Evolutionary conservation across 2,797 vertebrate genomes (phyloP), one percentile per base, ranked within the genome.

Genomic region (Pseudotriccus pelzelni): DNA sequence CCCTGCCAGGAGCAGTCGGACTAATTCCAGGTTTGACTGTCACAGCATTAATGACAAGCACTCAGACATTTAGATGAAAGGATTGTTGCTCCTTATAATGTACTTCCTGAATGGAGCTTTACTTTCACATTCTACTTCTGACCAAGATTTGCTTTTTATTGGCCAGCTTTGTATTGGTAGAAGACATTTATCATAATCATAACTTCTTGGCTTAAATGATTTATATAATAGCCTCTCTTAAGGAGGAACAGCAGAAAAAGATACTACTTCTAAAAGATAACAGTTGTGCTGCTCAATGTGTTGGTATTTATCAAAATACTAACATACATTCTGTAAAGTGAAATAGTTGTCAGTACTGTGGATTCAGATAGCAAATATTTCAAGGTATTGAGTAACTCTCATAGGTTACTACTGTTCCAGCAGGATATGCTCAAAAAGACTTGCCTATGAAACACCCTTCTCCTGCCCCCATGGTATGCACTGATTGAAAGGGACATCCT

Each of bases 1-100:
- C 69, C 43, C 81, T 95, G 49, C 56, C 43, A 62, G 50, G 24
- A 67, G 62, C 55, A 83, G 28, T 55, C 53, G 59, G 64, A 88
- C 83, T 91, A 94, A 96, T 66, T 94, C 36, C 16, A 49, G 27
- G 19, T 92, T 94, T 94, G 84, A 94, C 43, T 93, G 87, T 44
- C 53, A 89, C 12, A 66, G 8, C 43, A 64, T 55, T 91, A 91
- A 78, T 56, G 74, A 34, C 2, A 12, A 89, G 10, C 24, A 74
- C 34, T 94, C 41, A 81, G 81, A 50, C 24, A 43, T 87, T 96
- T 89, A 92, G 92, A 87, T 83, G 52, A 91, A 93, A 91, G 13
- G 3, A 37, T 60, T 84, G 8, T 46, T 94, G 60, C 67, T 84
- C 39, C 77, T 91, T 77, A 19, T 73, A 82, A 37, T 41, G 34